These are phyloP conservation scores for Leptosomus discolor DNA, from an alignment of 2,113 vertebrate genomes.

Conservation along the genomic window DNA sequence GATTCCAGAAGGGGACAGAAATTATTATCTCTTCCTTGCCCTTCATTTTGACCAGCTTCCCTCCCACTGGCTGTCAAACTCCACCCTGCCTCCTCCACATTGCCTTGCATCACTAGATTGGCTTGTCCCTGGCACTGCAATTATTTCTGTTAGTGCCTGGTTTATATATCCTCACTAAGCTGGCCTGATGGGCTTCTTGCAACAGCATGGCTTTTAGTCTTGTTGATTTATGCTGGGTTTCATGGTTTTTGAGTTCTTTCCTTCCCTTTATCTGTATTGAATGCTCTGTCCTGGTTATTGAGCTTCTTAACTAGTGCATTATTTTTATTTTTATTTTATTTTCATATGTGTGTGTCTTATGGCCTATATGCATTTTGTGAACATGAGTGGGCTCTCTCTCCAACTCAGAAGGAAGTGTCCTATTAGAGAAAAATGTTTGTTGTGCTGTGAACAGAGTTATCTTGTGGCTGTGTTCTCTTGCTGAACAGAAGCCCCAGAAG, in stretches of 20 bases:
- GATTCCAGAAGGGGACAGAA: background rate
- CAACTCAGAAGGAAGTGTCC: background rate
- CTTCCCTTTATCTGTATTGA: background rate
- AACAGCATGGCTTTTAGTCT: background rate
- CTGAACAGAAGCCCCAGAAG: background rate
- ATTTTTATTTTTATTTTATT: background rate
- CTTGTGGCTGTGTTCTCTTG: background rate
- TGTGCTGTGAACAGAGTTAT: background rate
- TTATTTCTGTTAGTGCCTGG: background rate
- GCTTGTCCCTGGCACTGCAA: background rate
- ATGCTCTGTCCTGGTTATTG: background rate
- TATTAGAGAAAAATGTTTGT: background rate
- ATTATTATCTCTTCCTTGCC: rapidly evolving
- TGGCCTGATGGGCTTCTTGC: background rate
- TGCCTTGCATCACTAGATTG: background rate
- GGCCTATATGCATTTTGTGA: background rate
- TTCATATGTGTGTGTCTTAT: background rate
- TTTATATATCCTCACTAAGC: background rate
- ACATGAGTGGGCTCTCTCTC: rapidly evolving
- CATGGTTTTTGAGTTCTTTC: background rate
- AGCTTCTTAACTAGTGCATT: background rate
- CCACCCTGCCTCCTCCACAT: background rate
- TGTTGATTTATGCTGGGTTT: background rate
- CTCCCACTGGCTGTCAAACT: background rate
- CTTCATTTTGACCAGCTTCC: background rate